phyloP scores from a whole-genome alignment of 2,797 vertebrate genomes.

The Lepus townsendii region DNA sequence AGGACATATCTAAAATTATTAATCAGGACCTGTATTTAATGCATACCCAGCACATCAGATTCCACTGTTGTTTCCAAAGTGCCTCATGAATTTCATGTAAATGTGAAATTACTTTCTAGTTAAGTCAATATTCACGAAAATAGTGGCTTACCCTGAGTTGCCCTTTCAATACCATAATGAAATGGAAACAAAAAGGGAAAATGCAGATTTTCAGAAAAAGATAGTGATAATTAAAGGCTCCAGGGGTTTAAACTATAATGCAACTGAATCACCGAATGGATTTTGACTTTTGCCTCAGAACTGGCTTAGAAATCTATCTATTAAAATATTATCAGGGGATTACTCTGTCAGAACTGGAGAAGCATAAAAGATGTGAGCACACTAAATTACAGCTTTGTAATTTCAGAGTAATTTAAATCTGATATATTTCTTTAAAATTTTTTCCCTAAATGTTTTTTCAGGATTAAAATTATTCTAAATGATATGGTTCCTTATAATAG shows the following conservation, averaged over 20 bases:
- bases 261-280: slow-evolving; percentile 70
- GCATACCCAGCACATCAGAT: background rate
- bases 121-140: slow-evolving; percentile 47
- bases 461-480: slow-evolving; percentile 76
- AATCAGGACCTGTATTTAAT: background rate
- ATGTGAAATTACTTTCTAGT: slow-evolving; percentile 44
- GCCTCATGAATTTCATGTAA: slow-evolving; percentile 41
- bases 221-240: slow-evolving; percentile 79
- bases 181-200: slow-evolving; percentile 74
- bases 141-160: background rate
- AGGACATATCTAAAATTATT: background rate
- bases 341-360: slow-evolving; percentile 73
- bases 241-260: slow-evolving; percentile 73
- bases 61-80: slow-evolving; percentile 47
- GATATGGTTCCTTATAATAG: slow-evolving; percentile 73
- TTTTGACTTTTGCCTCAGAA: slow-evolving; percentile 81
- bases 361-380: slow-evolving; percentile 80
- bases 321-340: slow-evolving; percentile 85
- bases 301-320: slow-evolving; percentile 80
- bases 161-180: slow-evolving; percentile 65
- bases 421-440: slow-evolving; percentile 78
- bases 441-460: slow-evolving; percentile 76
- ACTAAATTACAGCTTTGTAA: slow-evolving; percentile 85
- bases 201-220: slow-evolving; percentile 42
- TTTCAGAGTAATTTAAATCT: slow-evolving; percentile 83